A percentile compares a stretch with the other conserved stretches of the same genome.
phyloP scores from a whole-genome alignment of 1,140 invertebrate genomes.

The Metaphire vulgaris region DNA sequence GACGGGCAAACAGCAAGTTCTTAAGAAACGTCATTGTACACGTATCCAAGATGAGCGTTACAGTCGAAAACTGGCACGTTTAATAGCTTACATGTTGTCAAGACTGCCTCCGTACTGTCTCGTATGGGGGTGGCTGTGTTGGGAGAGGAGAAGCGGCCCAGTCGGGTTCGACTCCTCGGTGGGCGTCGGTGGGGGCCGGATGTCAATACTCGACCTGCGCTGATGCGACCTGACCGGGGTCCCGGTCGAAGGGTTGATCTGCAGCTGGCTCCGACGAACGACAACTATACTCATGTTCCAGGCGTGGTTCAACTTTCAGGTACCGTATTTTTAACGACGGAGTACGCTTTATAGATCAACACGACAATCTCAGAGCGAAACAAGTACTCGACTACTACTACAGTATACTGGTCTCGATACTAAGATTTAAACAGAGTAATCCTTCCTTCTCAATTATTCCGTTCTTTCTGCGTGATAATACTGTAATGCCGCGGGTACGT shows the following conservation, averaged over 20 bases:
- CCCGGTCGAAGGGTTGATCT: background rate
- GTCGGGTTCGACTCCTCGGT: background rate
- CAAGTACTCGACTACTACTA: no score
- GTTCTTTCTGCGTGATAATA: no score
- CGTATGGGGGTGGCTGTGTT: background rate
- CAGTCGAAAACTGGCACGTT: no score
- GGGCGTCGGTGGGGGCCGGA: background rate
- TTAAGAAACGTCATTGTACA: background rate
- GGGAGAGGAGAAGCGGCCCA: background rate
- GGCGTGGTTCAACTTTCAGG: background rate
- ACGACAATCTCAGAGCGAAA: no score
- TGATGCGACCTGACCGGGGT: background rate
- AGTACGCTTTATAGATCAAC: no score
- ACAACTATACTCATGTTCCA: constrained; percentile 6
- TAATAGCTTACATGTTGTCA: background rate
- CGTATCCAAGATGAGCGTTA: no score
- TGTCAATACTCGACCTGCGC: background rate
- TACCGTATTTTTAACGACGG: constrained; percentile 4
- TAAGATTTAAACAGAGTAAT: no score
- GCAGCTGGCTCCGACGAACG: background rate
- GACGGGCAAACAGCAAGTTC: background rate
- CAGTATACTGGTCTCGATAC: no score
- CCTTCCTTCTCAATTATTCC: no score
- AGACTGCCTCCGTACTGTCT: background rate
- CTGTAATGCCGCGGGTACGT: no score